Evolutionary conservation across 2,888 invertebrate genomes (phyloP), one percentile per base, ranked within the genome.

Genomic region (Trisateles emortualis): DNA sequence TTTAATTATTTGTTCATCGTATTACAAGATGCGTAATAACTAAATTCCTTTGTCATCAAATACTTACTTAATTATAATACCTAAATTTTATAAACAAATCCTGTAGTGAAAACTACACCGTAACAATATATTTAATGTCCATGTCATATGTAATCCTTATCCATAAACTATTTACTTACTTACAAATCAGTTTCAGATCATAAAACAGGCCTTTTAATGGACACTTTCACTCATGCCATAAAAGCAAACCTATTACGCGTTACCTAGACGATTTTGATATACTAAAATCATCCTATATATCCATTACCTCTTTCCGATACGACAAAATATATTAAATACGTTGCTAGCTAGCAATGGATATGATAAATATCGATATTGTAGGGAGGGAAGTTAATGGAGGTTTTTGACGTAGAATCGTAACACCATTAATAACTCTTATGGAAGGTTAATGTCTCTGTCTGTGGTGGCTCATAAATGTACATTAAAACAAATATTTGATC

Each of bases 181-280:
- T 59, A 68, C 74, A 74, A 71, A 72, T 68, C 74, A 53, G 58
- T 61, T 50, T 52, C 55, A 68, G 56, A 63, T 57, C 74, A 79
- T 86, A 84, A 86, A 85, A 81, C 80, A 71, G 56, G 66, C 65
- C 72, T 74, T 75, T 78, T 86, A 81, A 86, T 84, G 80, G 78
- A 70, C 74, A 83, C 82, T 83, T 83, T 76, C 74, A 63, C 60
- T 68, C 62, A 59, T 70, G 65, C 67, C 75, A 76, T 87, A 84
- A 86, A 85, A 79, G 24, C 36, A 24, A 33, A 45, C 29, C 41
- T 61, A 64, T 58, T 64, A 61, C 52, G 41, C 46, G 38, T 58
- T 47, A 58, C 38, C 43, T 66, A 39, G 35, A 40, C 16, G 50
- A 66, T 58, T 56, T 22, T 33, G 14, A 43, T 47, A 61, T 41